Evolutionary conservation across 2,888 invertebrate species (phyloP), one percentile per base, ranked within the genome.

Genomic region (Globia sparganii): DNA sequence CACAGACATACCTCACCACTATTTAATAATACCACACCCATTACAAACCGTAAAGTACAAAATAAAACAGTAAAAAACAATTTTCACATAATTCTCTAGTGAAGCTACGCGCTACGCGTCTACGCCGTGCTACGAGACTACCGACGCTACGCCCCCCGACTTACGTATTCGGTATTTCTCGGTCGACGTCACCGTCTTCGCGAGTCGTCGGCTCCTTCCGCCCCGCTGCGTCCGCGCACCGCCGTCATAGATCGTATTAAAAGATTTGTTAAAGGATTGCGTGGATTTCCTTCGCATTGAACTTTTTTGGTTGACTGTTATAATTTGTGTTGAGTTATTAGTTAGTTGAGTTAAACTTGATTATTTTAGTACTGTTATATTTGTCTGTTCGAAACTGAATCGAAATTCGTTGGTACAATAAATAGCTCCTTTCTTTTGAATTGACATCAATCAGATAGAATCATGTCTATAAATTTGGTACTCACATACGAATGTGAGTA

Each of bases 201-300:
- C 91, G 91, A 92, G 90, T 91, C 90, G 90, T 86, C 89, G 90
- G 83, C 84, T 88, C 81, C 59, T 84, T 85, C 91, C 92, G 94
- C 91, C 81, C 84, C 90, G 87, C 46, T 86, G 90, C 89, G 89
- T 89, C 86, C 90, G 91, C 91, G 83, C 92, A 91, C 90, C 88
- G 79, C 78, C 80, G 80, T 65, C 69, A 77, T 80, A 89, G 88
- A 92, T 92, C 91, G 91, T 88, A 90, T 92, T 92, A 92, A 90
- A 86, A 92, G 93, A 94, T 93, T 93, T 92, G 92, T 91, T 90
- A 90, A 91, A 91, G 91, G 93, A 90, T 92, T 92, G 87, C 78
- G 85, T 83, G 84, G 89, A 89, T 90, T 91, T 90, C 86, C 84
- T 87, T 85, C 78, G 86, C 81, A 81, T 75, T 87, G 78, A 80